Evolutionary conservation across 2,113 vertebrate genomes (phyloP), one percentile per base, ranked within the genome.

Genomic region (Microcebus murinus): DNA sequence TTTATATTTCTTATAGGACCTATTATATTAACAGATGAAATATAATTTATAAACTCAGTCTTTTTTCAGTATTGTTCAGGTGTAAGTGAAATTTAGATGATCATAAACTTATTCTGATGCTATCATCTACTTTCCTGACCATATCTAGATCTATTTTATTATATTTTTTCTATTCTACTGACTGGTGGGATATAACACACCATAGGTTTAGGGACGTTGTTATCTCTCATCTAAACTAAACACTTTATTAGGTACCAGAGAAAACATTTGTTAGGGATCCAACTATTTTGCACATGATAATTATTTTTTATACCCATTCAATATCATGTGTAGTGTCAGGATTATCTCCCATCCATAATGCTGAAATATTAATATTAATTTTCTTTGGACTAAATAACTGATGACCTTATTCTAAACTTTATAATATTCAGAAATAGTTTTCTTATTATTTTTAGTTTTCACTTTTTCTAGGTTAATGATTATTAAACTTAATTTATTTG

Each of bases 301-400:
- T 34, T 8, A 42, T 65, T 77, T 87, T 36, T 7, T 74, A 4
- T 52, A 76, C 4, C 83, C 11, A 0, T 29, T n/a, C 7, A 59
- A 4, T 63, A 31, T 39, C 31, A 36, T 42, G 34, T 90, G 0
- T 23, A 81, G 20, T 10, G 21, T 93, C 59, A 95, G 34, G 45
- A 1, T 96, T 6, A 39, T 96, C 79, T 91, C 59, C 6, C 45
- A 7, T 74, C 11, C 17, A 3, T 76, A 94, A 84, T 34, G 76
- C 6, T 70, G 34, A n/a, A 96, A 68, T 94, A 95, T 92, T 39
- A 42, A 91, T 94, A 94, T 92, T 39, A 42, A 91, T 68, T 83
- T 71, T 25, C 70, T 73, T 61, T 85, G 17, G 6, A 42, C 9
- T 50, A 67, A 77, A 34, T 6, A 10, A 77, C 8, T 50, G 14